These are phyloP conservation scores for Chrysina gloriosa DNA, from an alignment of 2,888 invertebrate species.

Conservation along the genomic window DNA sequence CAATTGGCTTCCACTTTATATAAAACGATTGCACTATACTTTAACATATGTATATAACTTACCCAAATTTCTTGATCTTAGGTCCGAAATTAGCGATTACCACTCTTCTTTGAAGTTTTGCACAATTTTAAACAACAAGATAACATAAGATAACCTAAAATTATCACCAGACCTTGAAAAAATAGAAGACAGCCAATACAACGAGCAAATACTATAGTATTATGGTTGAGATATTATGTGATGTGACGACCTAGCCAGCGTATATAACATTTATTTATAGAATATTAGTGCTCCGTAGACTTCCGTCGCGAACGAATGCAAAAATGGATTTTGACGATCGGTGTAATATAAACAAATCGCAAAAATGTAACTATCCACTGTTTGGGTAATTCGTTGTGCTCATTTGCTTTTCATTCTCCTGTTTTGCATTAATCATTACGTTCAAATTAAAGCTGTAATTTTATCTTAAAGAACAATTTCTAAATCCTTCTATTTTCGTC, in stretches of 20 bases:
- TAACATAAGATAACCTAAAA: constrained; percentile 35
- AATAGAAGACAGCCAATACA: constrained; percentile 26
- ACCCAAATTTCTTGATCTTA: no score
- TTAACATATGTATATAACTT: background rate
- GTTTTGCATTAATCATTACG: no score
- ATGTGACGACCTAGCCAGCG: constrained; percentile 28
- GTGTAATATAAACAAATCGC: background rate
- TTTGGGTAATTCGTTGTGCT: background rate
- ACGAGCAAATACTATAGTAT: constrained; percentile 18
- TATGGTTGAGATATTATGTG: constrained; percentile 25
- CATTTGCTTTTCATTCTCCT: background rate
- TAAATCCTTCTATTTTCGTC: no score
- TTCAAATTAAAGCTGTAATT: no score
- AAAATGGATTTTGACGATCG: constrained; percentile 13
- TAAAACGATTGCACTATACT: no score
- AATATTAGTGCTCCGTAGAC: constrained; percentile 33
- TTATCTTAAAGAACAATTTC: no score
- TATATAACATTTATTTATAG: constrained; percentile 39
- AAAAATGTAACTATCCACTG: constrained; percentile 29
- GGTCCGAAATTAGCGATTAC: no score
- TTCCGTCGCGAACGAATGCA: constrained; percentile 35
- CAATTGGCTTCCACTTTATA: no score
- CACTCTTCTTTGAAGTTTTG: background rate
- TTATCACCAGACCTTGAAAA: constrained; percentile 30
- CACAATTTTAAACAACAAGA: constrained; percentile 3